These are phyloP conservation scores for Pseudorhombus dupliciocellatus DNA, from an alignment of 2,113 vertebrate genomes.

Conservation along the genomic window DNA sequence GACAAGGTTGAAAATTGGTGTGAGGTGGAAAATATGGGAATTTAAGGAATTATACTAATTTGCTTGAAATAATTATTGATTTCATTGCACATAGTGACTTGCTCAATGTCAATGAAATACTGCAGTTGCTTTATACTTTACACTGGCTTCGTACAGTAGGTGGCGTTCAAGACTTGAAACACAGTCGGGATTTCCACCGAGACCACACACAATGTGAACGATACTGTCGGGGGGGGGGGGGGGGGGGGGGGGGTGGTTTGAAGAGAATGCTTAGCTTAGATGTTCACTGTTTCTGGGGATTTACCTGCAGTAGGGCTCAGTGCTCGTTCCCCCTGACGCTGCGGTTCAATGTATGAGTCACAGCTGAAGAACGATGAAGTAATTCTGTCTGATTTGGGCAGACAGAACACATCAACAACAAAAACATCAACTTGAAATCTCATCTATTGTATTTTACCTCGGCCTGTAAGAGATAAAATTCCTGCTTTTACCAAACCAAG, in stretches of 20 bases:
- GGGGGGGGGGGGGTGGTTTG: constrained; percentile 48
- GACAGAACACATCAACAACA: constrained; percentile 4
- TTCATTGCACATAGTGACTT: background rate
- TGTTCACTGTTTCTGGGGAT: constrained; percentile 46
- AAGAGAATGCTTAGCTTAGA: constrained; percentile 56
- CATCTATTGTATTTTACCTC: background rate
- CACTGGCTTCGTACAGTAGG: constrained; percentile 46
- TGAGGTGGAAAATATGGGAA: background rate
- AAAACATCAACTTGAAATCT: background rate
- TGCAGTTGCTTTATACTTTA: background rate
- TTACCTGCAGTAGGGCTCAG: constrained; percentile 45
- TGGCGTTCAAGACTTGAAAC: constrained; percentile 51
- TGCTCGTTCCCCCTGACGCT: constrained; percentile 40
- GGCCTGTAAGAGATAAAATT: background rate
- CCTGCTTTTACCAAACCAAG: background rate
- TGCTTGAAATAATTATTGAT: background rate
- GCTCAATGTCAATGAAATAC: background rate
- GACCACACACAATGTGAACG: constrained; percentile 66
- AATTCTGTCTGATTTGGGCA: constrained; percentile 1
- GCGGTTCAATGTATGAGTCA: constrained; percentile 27
- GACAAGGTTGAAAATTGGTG: background rate
- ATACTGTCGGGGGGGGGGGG: too few relatives aligned
- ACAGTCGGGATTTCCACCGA: constrained; percentile 1
- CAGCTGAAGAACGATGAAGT: constrained; percentile 15
- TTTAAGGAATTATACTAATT: background rate